phyloP scores from a whole-genome alignment of 2,113 vertebrate species.

The Equus przewalskii region DNA sequence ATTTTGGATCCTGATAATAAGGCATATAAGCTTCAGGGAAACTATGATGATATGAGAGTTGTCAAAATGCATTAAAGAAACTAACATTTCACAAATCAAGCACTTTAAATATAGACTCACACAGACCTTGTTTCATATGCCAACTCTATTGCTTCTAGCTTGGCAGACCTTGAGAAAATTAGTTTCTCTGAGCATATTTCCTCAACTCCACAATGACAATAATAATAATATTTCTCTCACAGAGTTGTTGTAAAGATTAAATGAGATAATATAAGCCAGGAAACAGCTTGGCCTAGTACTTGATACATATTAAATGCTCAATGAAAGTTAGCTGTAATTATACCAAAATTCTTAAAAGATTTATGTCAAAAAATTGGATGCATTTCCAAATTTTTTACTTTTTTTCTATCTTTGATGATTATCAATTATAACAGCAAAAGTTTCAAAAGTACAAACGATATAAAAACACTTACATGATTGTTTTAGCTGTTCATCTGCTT shows the following conservation, averaged over 20 bases:
- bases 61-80: conserved; percentile 45
- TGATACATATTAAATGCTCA: conserved; percentile 1
- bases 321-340: conserved; percentile 55
- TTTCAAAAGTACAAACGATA: conserved; percentile 52
- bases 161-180: conserved; percentile 8
- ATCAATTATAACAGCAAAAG: neutral
- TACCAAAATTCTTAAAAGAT: conserved; percentile 13
- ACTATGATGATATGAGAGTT: neutral
- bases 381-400: neutral
- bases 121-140: neutral
- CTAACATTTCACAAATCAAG: neutral
- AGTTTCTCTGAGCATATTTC: neutral
- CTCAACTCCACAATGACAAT: neutral
- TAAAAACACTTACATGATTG: conserved; percentile 93
- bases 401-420: neutral
- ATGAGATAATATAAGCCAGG: neutral
- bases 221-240: neutral
- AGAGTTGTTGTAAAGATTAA: neutral
- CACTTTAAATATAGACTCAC: neutral
- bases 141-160: neutral
- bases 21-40: neutral
- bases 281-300: neutral
- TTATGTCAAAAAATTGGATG: conserved; percentile 9
- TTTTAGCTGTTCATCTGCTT: conserved; percentile 96
- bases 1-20: neutral